Evolutionary conservation across 2,113 vertebrate genomes (phyloP), one percentile per base, ranked within the genome.

Genomic region (Ictalurus punctatus): DNA sequence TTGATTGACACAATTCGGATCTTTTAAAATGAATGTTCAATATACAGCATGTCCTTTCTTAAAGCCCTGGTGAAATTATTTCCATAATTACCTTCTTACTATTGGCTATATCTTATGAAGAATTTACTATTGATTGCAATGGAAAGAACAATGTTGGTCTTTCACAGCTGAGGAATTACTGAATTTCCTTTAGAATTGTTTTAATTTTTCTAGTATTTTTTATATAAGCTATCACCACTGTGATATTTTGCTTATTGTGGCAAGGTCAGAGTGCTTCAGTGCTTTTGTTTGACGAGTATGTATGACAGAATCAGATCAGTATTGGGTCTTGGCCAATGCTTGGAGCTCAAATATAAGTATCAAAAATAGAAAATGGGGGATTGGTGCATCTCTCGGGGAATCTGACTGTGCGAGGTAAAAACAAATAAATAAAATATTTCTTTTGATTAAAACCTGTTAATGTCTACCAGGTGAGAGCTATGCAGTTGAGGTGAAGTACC

Each of bases 401-500:
- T 81, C n/a, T 58, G 17, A 34, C 21, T 54, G 25, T 54, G n/a
- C 2, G 12, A 78, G 1, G 25, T 27, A 52, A 79, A 30, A 54
- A 80, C 4, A 37, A 40, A 37, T 13, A 25, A 73, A 37, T 13
- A 16, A 34, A 56, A 34, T 6, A 73, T 25, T 74, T 76, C 0
- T 80, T 52, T 52, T 14, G 6, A 48, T 73, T 30, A 25, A 83
- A 82, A 34, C 27, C 8, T 48, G 34, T 91, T 63, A 40, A 87
- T 34, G 21, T 2, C 63, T 54, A 4, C 79, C 93, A 98, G 98
- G 94, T 0, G 92, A 92, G 71, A 87, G 27, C 21, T 96, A 96
- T 86, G 91, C 95, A 10, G 91, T 99, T 34, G 86, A 92, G 19
- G 95, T 96, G 74, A 90, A 61, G 7, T 97, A 96, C 89, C 87